Evolutionary conservation across 2,797 vertebrate genomes (phyloP).

Genomic region (Premnoplex brunnescens): DNA sequence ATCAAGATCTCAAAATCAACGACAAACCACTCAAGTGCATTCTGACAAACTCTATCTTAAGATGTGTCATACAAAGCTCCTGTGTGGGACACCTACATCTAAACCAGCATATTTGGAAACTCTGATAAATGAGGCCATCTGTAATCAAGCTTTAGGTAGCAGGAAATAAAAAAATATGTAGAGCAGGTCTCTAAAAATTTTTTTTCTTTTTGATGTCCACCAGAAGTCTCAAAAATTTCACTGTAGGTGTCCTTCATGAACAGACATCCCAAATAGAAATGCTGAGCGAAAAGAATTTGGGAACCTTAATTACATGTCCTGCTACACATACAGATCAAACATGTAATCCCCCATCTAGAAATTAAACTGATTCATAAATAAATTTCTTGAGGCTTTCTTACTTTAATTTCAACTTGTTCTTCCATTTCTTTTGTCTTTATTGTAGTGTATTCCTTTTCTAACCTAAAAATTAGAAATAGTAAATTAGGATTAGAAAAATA

Average conservation of each 20-base stretch:
- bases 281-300: not conserved
- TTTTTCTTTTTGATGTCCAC: not conserved
- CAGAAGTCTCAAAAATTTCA: not conserved
- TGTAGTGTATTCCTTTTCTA: constrained; percentile 99
- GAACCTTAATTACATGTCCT: not conserved
- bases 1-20: not conserved
- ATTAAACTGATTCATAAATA: not conserved
- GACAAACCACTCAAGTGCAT: not conserved
- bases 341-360: not conserved
- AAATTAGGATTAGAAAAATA: not conserved
- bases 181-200: not conserved
- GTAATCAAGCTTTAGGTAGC: not conserved
- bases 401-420: constrained; percentile 99
- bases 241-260: not conserved
- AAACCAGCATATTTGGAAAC: not conserved
- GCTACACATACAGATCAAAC: not conserved
- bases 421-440: constrained; percentile 99
- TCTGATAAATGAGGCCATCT: not conserved
- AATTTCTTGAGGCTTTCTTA: constrained; percentile 63
- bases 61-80: not conserved
- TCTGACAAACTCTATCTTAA: not conserved
- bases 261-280: not conserved
- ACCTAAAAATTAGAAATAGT: constrained; percentile 76
- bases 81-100: not conserved
- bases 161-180: not conserved